Evolutionary conservation across 1,140 invertebrate species (phyloP).

Genomic region (Tyrophagus putrescentiae): DNA sequence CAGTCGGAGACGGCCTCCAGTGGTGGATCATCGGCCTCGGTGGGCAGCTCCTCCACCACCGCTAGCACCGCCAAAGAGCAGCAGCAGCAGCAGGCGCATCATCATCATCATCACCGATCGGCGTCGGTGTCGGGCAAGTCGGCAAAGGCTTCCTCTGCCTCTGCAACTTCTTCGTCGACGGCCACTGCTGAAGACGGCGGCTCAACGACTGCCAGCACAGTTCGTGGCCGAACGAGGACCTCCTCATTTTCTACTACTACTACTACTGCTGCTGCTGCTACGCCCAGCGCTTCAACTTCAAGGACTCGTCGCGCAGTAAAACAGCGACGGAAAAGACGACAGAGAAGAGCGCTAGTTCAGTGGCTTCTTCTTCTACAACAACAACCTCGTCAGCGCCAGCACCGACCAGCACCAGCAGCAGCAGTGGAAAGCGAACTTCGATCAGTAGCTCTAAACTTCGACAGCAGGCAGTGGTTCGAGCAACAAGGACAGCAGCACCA

Average conservation of each 20-base stretch:
- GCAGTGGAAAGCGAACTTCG: background rate
- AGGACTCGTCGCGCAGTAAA: background rate
- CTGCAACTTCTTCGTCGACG: background rate
- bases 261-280: background rate
- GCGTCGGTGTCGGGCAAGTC: no score
- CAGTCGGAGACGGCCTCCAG: background rate
- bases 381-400: no score
- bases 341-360: background rate
- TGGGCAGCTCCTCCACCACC: background rate
- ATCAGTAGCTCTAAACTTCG: background rate
- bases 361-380: background rate
- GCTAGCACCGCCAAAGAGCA: background rate
- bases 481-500: background rate
- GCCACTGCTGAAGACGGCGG: background rate
- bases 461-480: background rate
- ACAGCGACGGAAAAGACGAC: background rate
- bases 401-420: no score
- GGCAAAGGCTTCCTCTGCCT: background rate
- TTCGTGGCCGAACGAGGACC: background rate
- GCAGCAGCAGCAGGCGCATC: background rate
- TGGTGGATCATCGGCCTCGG: background rate
- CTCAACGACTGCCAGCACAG: background rate
- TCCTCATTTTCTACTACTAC: background rate
- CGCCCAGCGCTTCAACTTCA: background rate
- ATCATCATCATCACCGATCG: conserved; percentile 2